These are phyloP conservation scores for Oryctes rhinoceros DNA, from an alignment of 1,140 invertebrate species.

Conservation along the genomic window DNA sequence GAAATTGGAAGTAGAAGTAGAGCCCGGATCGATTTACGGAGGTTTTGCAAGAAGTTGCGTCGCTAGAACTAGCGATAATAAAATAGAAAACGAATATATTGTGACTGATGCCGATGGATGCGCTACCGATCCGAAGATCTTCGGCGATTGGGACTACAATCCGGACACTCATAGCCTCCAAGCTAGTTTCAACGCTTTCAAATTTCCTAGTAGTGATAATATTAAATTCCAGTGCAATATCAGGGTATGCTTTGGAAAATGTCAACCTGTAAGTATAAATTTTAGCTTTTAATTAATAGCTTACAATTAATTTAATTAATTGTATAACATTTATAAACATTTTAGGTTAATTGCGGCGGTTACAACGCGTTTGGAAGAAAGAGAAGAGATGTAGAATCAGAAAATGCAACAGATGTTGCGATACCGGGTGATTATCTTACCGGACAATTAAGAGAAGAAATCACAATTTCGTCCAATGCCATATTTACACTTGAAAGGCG, in stretches of 20 bases:
- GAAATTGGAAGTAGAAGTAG: slow-evolving; percentile 91
- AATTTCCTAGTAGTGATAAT: slow-evolving; percentile 94
- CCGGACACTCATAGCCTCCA: slow-evolving; percentile 81
- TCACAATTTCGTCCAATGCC: slow-evolving; percentile 90
- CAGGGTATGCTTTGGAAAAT: slow-evolving; percentile 92
- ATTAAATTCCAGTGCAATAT: slow-evolving; percentile 97
- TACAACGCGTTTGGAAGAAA: slow-evolving; percentile 87
- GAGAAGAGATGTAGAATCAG: slow-evolving; percentile 70
- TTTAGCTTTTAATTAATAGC: neutral
- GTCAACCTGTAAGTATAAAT: slow-evolving; percentile 83
- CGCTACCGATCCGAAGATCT: slow-evolving; percentile 90
- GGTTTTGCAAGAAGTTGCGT: slow-evolving; percentile 93
- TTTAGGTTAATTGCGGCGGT: slow-evolving; percentile 88
- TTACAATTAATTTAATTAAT: too few relatives aligned
- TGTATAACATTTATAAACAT: slow-evolving; percentile 29
- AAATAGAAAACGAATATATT: slow-evolving; percentile 88
- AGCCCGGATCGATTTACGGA: slow-evolving; percentile 91
- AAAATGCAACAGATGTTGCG: slow-evolving; percentile 67
- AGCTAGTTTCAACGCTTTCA: slow-evolving; percentile 93
- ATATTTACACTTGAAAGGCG: slow-evolving; percentile 88
- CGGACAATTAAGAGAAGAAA: slow-evolving; percentile 90
- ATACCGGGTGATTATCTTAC: slow-evolving; percentile 70
- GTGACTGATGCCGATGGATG: slow-evolving; percentile 95
- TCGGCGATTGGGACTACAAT: slow-evolving; percentile 92
- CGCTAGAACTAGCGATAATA: slow-evolving; percentile 90